Base-by-base conservation (phyloP, 23 tunicate genomes). In the Ascidia mentula region DNA sequence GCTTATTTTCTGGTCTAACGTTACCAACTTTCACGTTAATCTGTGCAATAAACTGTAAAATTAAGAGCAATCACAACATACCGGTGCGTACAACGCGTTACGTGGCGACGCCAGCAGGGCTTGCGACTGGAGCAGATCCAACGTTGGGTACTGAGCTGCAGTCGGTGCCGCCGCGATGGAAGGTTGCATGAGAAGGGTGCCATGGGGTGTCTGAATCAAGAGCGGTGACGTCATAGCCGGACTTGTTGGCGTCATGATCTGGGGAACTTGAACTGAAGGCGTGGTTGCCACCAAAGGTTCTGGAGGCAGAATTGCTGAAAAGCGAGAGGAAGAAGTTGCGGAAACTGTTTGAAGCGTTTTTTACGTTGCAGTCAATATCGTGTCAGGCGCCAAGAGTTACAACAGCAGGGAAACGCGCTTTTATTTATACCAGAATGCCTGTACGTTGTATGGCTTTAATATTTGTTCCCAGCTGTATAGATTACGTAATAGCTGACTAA, bases 71-170 rank as follows among this genome's bases (percentile, higher is more conserved):
- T n/a, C n/a, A n/a, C n/a, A 9, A 36, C 35, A 42, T 79, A 90
- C 95, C 86, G 84, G 95, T 18, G 84, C 34, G 40, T 75, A 76
- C 0, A 91, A 38, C 22, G 89, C 60, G 40, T 69, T 30, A 36
- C 83, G 36, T 32, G 88, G 69, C 9, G 90, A 40, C 26, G 90
- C 35, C 28, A 86, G 65, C 24, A 86, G 18, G 1, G 90, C 42
- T 45, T 91, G 97, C 1, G 96, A 75, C 4, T 76, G 90, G 32
- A 86, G 36, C 60, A 91, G 37, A 2, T 91, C 97, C 28, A 91
- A 18, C 13, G 82, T 82, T 22, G 71, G 60, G 18, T 83, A 37
- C 34, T 79, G 76, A 7, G 82, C 86, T 17, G 46, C 46, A 37
- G 38, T 59, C 35, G 85, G 81, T n/a, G 72, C 53, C 34, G 80